Percentiles rank a stretch among this genome's conserved stretches.
Conservation (phyloP, 2,113 vertebrate species). For the Chascanopsetta lugubris region DNA sequence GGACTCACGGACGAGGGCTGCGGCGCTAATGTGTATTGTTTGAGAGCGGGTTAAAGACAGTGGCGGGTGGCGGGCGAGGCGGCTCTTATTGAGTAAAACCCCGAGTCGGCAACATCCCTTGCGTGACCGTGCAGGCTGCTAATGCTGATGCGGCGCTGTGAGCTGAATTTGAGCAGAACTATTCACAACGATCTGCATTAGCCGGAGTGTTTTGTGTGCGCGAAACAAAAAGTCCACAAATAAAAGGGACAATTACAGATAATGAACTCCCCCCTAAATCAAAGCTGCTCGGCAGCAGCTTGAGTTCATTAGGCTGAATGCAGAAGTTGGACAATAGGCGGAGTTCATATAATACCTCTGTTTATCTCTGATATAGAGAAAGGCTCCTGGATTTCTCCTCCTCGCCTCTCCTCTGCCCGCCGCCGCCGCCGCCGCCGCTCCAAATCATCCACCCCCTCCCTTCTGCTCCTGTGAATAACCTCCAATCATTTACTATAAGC, state of each 20-base stretch:
- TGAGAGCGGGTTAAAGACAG: slow-evolving; percentile 61
- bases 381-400: slow-evolving; percentile 14
- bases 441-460: slow-evolving; percentile 43
- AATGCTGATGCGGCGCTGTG: slow-evolving; percentile 22
- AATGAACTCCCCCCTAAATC: slow-evolving; percentile 49
- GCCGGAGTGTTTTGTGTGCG: slow-evolving; percentile 44
- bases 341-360: slow-evolving; percentile 12
- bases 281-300: slow-evolving; percentile 40
- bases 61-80: slow-evolving; percentile 22
- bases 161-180: slow-evolving; percentile 21
- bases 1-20: slow-evolving; percentile 61
- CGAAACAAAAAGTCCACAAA: slow-evolving; percentile 52
- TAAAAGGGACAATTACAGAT: slow-evolving; percentile 57
- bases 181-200: slow-evolving; percentile 43
- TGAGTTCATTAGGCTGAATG: slow-evolving; percentile 47
- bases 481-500: slow-evolving; percentile 78
- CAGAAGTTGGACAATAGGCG: slow-evolving; percentile 35
- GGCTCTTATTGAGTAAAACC: slow-evolving; percentile 40
- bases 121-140: slow-evolving; percentile 34
- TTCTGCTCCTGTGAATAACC: slow-evolving; percentile 70
- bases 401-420: neutral
- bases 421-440: too few relatives aligned
- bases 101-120: slow-evolving; percentile 16
- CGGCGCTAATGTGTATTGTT: slow-evolving; percentile 66
- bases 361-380: slow-evolving; percentile 32